Evolutionary conservation across 37 sponge, comb jelly and placozoan species (phyloP), one percentile per base, ranked within the genome.

Genomic region (Halisarca cf. caerulea): DNA sequence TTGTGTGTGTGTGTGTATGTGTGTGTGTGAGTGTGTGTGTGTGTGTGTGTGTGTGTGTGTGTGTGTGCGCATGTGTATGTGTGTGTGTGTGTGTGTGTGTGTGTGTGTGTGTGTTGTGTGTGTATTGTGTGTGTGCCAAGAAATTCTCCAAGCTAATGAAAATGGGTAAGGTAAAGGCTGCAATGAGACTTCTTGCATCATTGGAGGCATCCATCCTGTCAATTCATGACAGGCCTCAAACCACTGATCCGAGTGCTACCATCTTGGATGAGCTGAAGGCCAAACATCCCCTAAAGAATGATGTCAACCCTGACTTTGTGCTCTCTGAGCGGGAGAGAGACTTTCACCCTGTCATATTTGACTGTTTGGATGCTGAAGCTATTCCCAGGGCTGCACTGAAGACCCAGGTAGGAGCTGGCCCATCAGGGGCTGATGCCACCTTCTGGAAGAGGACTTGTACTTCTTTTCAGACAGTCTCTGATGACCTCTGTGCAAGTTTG

Each of bases 11-110:
- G 51, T 47, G 51, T 47, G 51, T 47, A 11, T 25, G 47, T 81
- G 80, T 28, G 60, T 51, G 44, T 21, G 28, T 34, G 34, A 38
- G 37, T 85, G 41, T 77, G 72, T 83, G 57, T 34, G 34, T 36
- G 39, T 39, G 58, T 82, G 68, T 83, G 69, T 68, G 68, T 41
- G 70, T 83, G 70, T 70, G 70, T 68, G 70, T 68, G 83, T 68
- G 70, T 84, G 77, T 73, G 55, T 62, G 40, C 5, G 61, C 35
- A 30, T 79, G 57, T 81, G 72, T 53, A 30, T 70, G 61, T 64
- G 82, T 45, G 59, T 47, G 34, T 45, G 62, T 72, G 43, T 53
- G 59, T 53, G 59, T 81, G 78, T 82, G 58, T 25, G 34, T 82
- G 77, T 87, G 81, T 64, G 25, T 45, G 53, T 80, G 86, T 86